Percentiles rank a stretch among this genome's conserved stretches.
Evolutionary conservation across 1,140 invertebrate species (phyloP).

Genomic region (Centruroides vittatus): DNA sequence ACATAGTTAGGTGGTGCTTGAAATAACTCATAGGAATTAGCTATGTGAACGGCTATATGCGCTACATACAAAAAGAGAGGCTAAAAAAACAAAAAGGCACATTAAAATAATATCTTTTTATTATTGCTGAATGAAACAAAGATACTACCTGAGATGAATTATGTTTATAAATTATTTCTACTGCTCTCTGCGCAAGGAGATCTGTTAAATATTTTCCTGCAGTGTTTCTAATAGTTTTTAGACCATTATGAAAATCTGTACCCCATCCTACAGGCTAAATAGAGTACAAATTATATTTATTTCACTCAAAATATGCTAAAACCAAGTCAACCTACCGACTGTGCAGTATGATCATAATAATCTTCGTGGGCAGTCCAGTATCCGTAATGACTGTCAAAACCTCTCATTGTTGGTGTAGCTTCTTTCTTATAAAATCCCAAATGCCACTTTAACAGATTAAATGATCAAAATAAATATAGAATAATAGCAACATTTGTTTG

Average conservation of each 20-base stretch:
- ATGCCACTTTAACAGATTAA: conserved; percentile 45
- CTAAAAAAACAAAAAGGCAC: conserved; percentile 14
- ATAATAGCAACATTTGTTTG: too few species aligned
- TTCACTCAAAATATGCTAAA: too few species aligned
- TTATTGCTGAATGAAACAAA: too few species aligned
- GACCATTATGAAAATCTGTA: conserved; percentile 48
- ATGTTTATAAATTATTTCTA: conserved; percentile 50
- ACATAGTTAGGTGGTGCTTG: conserved; percentile 16
- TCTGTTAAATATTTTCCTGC: conserved; percentile 66
- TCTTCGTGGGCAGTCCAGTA: conserved; percentile 69
- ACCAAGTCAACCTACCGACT: conserved; percentile 2
- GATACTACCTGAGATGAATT: conserved; percentile 19
- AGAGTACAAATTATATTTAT: background rate
- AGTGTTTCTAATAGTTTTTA: too few species aligned
- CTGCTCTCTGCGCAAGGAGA: conserved; percentile 59
- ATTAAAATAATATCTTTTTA: too few species aligned
- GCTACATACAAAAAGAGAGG: conserved; percentile 73
- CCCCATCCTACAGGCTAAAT: conserved; percentile 31
- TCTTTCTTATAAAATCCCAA: conserved; percentile 52
- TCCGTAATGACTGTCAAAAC: conserved; percentile 73
- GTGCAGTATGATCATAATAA: conserved; percentile 53
- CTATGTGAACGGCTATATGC: conserved; percentile 71
- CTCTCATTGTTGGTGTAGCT: conserved; percentile 61
- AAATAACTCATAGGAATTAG: conserved; percentile 49
- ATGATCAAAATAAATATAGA: too few species aligned